Conservation (phyloP, 2,113 vertebrate species). For the Megaceryle torquata region DNA sequence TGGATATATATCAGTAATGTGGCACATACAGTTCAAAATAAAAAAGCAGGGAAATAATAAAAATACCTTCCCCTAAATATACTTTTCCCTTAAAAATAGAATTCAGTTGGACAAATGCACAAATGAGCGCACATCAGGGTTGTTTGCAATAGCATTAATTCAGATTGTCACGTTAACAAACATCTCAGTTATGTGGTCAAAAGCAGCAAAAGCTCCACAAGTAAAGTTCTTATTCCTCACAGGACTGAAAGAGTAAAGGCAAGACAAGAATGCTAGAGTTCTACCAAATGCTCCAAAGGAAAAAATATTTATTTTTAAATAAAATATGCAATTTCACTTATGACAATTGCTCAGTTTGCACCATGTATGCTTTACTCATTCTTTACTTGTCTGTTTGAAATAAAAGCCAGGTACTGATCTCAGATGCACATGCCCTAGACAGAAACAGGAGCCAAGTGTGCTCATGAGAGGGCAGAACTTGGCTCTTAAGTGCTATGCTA, state of each 20-base stretch:
- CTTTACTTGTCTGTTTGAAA: conserved; percentile 46
- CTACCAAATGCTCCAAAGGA: neutral
- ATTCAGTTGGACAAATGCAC: neutral
- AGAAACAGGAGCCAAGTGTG: conserved; percentile 33
- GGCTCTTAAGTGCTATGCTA: neutral
- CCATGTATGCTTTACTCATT: conserved; percentile 21
- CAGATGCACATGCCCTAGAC: conserved; percentile 23
- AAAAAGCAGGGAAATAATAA: neutral
- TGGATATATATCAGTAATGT: rapidly evolving
- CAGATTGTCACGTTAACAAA: too few relatives aligned
- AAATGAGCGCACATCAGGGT: neutral
- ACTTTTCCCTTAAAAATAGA: neutral
- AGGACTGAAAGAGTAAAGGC: neutral
- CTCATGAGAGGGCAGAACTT: conserved; percentile 10
- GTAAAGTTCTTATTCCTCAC: neutral
- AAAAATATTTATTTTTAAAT: neutral
- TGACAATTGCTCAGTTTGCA: neutral
- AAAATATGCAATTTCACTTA: conserved; percentile 3
- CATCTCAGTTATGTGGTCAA: neutral
- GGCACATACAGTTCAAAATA: neutral
- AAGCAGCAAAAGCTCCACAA: neutral
- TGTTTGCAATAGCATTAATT: neutral
- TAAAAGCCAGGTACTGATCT: conserved; percentile 51
- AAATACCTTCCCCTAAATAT: neutral
- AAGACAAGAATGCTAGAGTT: neutral